These are phyloP conservation scores for Papilio xuthus DNA, from an alignment of 1,140 invertebrate species.

Conservation along the genomic window DNA sequence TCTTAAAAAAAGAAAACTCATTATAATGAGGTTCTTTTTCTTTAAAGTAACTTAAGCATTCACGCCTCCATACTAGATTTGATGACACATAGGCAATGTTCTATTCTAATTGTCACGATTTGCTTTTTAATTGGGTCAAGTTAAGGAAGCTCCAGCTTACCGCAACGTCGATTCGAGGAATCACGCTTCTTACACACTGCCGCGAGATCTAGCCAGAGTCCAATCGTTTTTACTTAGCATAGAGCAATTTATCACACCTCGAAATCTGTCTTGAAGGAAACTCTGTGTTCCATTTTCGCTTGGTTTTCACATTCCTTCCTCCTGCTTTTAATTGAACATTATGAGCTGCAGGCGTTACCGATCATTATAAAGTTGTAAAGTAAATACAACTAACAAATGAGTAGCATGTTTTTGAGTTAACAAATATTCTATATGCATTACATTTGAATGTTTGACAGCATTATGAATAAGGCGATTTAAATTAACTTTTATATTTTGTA, in stretches of 20 bases:
- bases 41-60: neutral
- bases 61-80: neutral
- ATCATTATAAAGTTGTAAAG: neutral
- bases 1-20: no score
- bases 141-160: neutral
- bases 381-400: neutral
- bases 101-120: neutral
- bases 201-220: no score
- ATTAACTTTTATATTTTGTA: neutral
- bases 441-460: neutral
- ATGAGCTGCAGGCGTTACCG: no score
- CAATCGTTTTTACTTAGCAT: no score
- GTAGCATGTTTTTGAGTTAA: neutral
- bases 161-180: neutral
- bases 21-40: no score
- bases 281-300: no score
- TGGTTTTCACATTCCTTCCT: no score
- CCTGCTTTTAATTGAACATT: no score
- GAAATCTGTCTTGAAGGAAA: no score
- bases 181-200: no score
- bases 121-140: neutral
- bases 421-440: neutral
- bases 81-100: neutral
- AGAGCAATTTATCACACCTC: no score
- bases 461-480: neutral